phyloP scores from a whole-genome alignment of 1,140 invertebrate species.

The Drosophila tani region DNA sequence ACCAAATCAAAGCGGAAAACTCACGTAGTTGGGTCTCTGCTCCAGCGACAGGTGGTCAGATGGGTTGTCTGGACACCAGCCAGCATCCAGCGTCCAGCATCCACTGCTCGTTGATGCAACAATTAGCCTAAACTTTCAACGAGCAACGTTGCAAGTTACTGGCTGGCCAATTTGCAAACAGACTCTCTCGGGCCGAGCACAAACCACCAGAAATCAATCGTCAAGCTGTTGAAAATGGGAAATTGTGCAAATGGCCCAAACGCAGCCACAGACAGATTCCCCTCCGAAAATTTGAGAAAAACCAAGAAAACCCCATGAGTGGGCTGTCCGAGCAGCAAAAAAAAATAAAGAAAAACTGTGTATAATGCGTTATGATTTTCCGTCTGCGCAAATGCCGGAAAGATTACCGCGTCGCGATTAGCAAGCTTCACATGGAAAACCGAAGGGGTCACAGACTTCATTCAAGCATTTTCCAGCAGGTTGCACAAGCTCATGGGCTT shows the following conservation, averaged over 20 bases:
- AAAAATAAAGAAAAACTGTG: slow-evolving; percentile 26
- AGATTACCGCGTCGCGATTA: slow-evolving; percentile 70
- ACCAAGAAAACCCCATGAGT: slow-evolving; percentile 36
- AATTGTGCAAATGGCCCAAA: slow-evolving; percentile 69
- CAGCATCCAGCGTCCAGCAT: slow-evolving; percentile 13
- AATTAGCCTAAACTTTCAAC: slow-evolving; percentile 78
- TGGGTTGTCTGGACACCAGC: slow-evolving; percentile 56
- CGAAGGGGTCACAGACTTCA: slow-evolving; percentile 32
- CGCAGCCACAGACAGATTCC: slow-evolving; percentile 39
- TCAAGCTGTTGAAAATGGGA: slow-evolving; percentile 77
- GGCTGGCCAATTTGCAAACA: slow-evolving; percentile 67
- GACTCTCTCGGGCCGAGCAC: slow-evolving; percentile 29
- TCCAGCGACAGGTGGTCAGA: slow-evolving; percentile 73
- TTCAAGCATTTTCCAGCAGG: slow-evolving; percentile 22
- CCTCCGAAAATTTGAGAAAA: slow-evolving; percentile 35
- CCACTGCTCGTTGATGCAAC: slow-evolving; percentile 68
- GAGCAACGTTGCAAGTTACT: slow-evolving; percentile 58
- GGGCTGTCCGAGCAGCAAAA: slow-evolving; percentile 28
- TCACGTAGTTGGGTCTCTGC: slow-evolving; percentile 43
- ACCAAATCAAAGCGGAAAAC: slow-evolving; percentile 32
- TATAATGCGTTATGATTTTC: slow-evolving; percentile 78
- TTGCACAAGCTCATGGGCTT: slow-evolving; percentile 36
- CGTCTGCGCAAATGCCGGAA: slow-evolving; percentile 68
- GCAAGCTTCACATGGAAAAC: slow-evolving; percentile 21
- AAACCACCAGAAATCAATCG: slow-evolving; percentile 71